A percentile compares a stretch with the other conserved stretches of the same genome.
Conservation (phyloP, 2,888 invertebrate species). For the Mimachlamys varia region DNA sequence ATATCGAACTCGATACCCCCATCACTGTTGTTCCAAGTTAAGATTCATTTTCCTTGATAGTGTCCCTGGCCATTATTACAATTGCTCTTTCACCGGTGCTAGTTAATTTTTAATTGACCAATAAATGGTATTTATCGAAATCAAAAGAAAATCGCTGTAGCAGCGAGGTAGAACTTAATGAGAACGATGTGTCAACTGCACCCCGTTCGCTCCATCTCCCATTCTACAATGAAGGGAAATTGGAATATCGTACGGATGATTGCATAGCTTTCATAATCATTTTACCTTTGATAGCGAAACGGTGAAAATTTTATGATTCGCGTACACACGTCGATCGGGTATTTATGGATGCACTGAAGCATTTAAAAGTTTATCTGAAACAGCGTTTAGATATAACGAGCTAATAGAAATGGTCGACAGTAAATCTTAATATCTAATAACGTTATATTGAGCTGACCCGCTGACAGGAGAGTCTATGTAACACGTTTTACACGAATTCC, state of each 20-base stretch:
- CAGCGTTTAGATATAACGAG: slow-evolving; percentile 25
- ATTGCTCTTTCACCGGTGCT: slow-evolving; percentile 34
- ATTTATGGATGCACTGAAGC: slow-evolving; percentile 12
- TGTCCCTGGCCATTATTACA: slow-evolving; percentile 13
- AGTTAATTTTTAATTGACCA: slow-evolving; percentile 36
- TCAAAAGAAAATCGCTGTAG: slow-evolving; percentile 34
- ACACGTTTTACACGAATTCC: slow-evolving; percentile 33
- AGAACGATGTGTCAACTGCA: slow-evolving; percentile 34
- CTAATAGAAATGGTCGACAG: slow-evolving; percentile 20
- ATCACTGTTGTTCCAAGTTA: slow-evolving; percentile 31
- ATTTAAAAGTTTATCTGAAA: slow-evolving; percentile 36
- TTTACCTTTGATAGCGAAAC: slow-evolving; percentile 36
- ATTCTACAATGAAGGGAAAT: slow-evolving; percentile 26
- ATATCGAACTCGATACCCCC: slow-evolving; percentile 17
- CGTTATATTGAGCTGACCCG: background rate
- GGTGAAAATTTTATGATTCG: slow-evolving; percentile 36
- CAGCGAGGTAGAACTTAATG: slow-evolving; percentile 11
- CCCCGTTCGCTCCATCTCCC: background rate
- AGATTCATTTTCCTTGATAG: slow-evolving; percentile 36
- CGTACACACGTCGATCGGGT: slow-evolving; percentile 31
- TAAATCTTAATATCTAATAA: slow-evolving; percentile 25
- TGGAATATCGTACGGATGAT: slow-evolving; percentile 15
- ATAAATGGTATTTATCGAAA: slow-evolving; percentile 29
- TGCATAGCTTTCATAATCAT: background rate
- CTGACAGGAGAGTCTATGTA: background rate